Percentiles rank a stretch among this genome's conserved stretches.
These are phyloP conservation scores for Eulemur coronatus DNA, from an alignment of 2,797 vertebrate genomes.

Conservation along the genomic window DNA sequence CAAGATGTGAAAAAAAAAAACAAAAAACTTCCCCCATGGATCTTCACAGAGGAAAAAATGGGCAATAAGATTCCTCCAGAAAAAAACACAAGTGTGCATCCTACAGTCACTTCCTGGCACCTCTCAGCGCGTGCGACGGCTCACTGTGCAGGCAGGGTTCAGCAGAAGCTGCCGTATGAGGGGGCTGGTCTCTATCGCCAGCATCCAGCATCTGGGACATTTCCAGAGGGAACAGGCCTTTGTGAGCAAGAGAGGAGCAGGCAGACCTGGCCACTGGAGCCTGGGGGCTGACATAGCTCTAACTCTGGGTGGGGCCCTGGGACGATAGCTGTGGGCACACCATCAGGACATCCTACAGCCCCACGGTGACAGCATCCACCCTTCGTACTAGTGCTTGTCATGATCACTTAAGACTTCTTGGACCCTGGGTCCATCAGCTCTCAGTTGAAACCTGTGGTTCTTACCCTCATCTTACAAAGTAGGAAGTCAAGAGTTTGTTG, in stretches of 20 bases:
- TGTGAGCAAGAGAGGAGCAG: neutral
- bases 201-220: neutral
- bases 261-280: too few species aligned
- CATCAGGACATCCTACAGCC: neutral
- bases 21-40: neutral
- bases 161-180: neutral
- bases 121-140: accelerated
- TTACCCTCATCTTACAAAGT: neutral
- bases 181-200: neutral
- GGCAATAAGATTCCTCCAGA: neutral
- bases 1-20: neutral
- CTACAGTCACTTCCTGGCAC: neutral
- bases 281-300: neutral
- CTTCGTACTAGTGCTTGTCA: neutral
- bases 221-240: neutral
- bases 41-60: neutral
- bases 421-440: neutral
- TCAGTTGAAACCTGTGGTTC: neutral
- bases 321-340: neutral
- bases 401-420: neutral
- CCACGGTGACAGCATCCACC: neutral
- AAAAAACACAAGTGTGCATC: neutral
- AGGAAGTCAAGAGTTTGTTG: neutral
- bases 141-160: neutral
- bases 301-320: neutral